Percentiles rank a stretch among this genome's conserved stretches.
Conservation (phyloP, 2,797 vertebrate species). For the Rhodeus uyekii region DNA sequence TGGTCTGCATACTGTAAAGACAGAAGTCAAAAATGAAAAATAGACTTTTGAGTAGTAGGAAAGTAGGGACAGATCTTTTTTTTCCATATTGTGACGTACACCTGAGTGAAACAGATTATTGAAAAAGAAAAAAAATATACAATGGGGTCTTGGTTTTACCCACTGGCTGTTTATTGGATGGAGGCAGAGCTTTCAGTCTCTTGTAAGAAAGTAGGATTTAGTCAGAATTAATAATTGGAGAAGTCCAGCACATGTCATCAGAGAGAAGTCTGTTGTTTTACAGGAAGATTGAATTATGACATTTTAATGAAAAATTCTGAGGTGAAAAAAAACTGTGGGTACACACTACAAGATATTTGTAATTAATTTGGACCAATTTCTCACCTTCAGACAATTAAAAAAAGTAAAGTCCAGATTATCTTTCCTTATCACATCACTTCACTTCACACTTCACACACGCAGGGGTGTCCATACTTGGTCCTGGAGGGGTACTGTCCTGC, state of each 20-base stretch:
- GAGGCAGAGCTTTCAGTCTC: neutral
- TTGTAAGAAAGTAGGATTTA: neutral
- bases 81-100: neutral
- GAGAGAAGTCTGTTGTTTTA: neutral
- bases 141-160: neutral
- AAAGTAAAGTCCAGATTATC: no score
- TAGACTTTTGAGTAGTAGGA: neutral
- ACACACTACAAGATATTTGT: no score
- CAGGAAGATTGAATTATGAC: neutral
- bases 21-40: slow-evolving; percentile 9
- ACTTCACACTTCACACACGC: no score
- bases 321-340: neutral
- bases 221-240: neutral
- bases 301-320: neutral
- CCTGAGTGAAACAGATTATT: neutral
- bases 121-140: neutral
- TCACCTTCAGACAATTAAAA: no score
- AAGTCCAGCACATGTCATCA: neutral
- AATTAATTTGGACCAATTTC: no score
- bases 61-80: neutral
- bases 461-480: no score
- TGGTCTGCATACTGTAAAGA: slow-evolving; percentile 44
- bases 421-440: no score
- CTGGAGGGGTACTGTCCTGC: no score
- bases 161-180: neutral